Evolutionary conservation across 2,888 invertebrate genomes (phyloP).

Genomic region (Microctonus hyperodae): DNA sequence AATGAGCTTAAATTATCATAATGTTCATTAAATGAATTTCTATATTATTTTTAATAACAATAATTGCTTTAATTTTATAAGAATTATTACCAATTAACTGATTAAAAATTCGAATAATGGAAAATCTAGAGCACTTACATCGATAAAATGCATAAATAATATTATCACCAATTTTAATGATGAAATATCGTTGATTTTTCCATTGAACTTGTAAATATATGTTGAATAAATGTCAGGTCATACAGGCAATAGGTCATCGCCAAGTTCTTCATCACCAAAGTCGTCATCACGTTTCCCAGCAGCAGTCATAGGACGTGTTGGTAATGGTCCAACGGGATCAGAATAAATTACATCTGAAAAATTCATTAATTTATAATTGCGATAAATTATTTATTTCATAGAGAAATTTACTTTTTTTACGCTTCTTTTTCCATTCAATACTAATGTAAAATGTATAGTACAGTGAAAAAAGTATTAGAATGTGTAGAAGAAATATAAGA

Average conservation of each 20-base stretch:
- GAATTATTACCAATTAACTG: not conserved
- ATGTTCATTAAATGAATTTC: too few species aligned
- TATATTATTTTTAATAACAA: too few species aligned
- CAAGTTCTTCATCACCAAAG: constrained; percentile 77
- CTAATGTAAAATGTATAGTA: too few species aligned
- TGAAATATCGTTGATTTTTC: not conserved
- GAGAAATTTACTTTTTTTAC: too few species aligned
- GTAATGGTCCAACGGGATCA: constrained; percentile 69
- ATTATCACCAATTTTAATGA: constrained; percentile 6
- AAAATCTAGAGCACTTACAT: not conserved
- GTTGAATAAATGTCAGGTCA: constrained; percentile 54
- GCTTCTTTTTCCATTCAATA: too few species aligned
- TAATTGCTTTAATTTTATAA: not conserved
- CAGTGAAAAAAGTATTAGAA: not conserved
- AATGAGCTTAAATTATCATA: too few species aligned
- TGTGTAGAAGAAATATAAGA: constrained; percentile 23
- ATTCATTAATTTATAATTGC: not conserved
- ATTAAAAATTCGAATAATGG: not conserved
- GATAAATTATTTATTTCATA: too few species aligned
- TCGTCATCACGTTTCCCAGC: constrained; percentile 70
- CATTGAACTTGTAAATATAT: not conserved
- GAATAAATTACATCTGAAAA: constrained; percentile 65
- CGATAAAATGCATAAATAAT: not conserved
- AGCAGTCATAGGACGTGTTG: constrained; percentile 67
- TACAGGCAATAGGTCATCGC: constrained; percentile 77